phyloP scores from a whole-genome alignment of 2,113 vertebrate genomes.

The Dasypus novemcinctus region DNA sequence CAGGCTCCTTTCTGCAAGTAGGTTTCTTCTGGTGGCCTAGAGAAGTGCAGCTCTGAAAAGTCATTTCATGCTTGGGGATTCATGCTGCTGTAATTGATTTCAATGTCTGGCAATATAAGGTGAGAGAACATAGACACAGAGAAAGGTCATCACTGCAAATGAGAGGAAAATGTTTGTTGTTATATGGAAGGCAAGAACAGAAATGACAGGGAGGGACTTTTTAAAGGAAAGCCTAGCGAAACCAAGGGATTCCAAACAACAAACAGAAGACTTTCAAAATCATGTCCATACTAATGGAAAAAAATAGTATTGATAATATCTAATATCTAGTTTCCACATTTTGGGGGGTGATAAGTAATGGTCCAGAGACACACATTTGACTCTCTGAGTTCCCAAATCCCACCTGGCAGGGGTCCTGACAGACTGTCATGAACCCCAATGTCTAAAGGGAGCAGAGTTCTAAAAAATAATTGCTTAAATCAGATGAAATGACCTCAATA shows the following conservation, averaged over 20 bases:
- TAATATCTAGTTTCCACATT: too few species aligned
- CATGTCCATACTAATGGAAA: accelerated
- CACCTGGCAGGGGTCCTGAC: too few species aligned
- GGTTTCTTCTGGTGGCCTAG: not conserved
- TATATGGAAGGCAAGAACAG: accelerated
- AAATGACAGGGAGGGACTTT: not conserved
- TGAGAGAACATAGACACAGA: accelerated
- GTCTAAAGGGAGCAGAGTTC: not conserved
- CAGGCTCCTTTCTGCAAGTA: not conserved
- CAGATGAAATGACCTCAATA: accelerated
- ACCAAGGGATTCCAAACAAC: accelerated
- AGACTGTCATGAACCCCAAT: accelerated
- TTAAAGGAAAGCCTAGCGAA: accelerated
- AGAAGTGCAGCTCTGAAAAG: not conserved
- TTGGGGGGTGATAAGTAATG: accelerated
- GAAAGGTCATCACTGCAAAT: not conserved
- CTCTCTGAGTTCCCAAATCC: not conserved
- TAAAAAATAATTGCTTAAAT: accelerated
- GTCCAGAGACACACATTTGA: accelerated
- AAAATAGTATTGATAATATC: accelerated
- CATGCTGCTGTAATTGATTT: too few species aligned
- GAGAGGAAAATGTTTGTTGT: not conserved
- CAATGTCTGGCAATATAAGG: not conserved
- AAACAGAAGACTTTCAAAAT: too few species aligned
- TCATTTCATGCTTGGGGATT: not conserved